Percentiles rank a stretch among this genome's conserved stretches.
These are phyloP conservation scores for Poeciliopsis paucimaculata DNA, from an alignment of 2,797 vertebrate genomes.

Conservation along the genomic window DNA sequence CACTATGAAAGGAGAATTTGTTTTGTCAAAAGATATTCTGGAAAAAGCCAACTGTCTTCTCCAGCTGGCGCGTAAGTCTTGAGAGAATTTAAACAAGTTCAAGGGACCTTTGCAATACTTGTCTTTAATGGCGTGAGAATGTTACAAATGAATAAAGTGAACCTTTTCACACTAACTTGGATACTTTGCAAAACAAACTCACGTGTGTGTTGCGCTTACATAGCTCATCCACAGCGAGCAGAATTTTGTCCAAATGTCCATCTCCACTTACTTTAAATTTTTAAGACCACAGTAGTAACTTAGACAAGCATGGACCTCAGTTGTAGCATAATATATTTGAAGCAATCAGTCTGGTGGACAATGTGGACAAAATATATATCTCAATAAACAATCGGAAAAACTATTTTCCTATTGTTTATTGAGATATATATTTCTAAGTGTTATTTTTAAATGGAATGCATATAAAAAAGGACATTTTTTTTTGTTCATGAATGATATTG, in stretches of 20 bases:
- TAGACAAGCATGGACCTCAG: slow-evolving; percentile 61
- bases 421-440: not conserved
- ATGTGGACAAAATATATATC: no score
- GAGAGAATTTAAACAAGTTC: slow-evolving; percentile 58
- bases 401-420: not conserved
- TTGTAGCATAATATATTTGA: slow-evolving; percentile 26
- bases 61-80: slow-evolving; percentile 49
- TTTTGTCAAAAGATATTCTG: slow-evolving; percentile 62
- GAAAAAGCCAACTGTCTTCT: slow-evolving; percentile 24
- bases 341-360: not conserved
- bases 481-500: not conserved
- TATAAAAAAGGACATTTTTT: not conserved
- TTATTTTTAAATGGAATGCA: not conserved
- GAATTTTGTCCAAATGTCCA: slow-evolving; percentile 38
- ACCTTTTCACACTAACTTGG: slow-evolving; percentile 7
- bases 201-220: not conserved
- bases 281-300: slow-evolving; percentile 40
- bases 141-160: slow-evolving; percentile 43
- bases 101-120: slow-evolving; percentile 44
- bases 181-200: not conserved
- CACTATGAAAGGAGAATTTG: slow-evolving; percentile 63
- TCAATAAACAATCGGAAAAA: not conserved
- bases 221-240: not conserved
- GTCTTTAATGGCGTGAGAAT: slow-evolving; percentile 45
- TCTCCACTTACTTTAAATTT: slow-evolving; percentile 61